Conservation (phyloP, 2,888 invertebrate species). For the Andricus curvator region DNA sequence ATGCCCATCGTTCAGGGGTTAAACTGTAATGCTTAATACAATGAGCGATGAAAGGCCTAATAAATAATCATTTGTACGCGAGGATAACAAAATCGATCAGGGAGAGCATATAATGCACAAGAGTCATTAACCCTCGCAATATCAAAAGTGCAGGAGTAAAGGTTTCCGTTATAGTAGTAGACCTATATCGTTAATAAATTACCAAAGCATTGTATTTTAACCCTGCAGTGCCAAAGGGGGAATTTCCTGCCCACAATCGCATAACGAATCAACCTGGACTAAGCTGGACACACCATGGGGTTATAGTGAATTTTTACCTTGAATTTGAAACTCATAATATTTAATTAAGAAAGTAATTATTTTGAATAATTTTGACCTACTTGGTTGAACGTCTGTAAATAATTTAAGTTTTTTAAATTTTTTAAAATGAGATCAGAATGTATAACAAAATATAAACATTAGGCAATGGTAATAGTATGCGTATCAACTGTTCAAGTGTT, state of each 20-base stretch:
- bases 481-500: not conserved
- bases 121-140: slow-evolving; percentile 38
- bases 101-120: slow-evolving; percentile 6
- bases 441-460: no score
- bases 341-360: not conserved
- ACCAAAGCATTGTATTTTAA: slow-evolving; percentile 33
- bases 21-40: not conserved
- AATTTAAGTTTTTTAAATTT: not conserved
- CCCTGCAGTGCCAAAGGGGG: slow-evolving; percentile 27
- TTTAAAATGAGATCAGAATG: no score
- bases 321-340: not conserved
- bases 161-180: not conserved
- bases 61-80: slow-evolving; percentile 35
- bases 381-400: not conserved
- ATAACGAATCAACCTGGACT: slow-evolving; percentile 12
- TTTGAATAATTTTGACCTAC: not conserved
- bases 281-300: slow-evolving; percentile 27
- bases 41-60: slow-evolving; percentile 30
- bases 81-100: slow-evolving; percentile 28
- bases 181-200: slow-evolving; percentile 40
- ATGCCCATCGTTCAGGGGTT: slow-evolving; percentile 11
- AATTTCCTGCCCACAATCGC: slow-evolving; percentile 36
- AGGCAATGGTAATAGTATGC: no score
- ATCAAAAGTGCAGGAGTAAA: slow-evolving; percentile 14
- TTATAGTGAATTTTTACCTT: not conserved